Evolutionary conservation across 2,797 vertebrate genomes (phyloP).

Genomic region (Microchirus variegatus): DNA sequence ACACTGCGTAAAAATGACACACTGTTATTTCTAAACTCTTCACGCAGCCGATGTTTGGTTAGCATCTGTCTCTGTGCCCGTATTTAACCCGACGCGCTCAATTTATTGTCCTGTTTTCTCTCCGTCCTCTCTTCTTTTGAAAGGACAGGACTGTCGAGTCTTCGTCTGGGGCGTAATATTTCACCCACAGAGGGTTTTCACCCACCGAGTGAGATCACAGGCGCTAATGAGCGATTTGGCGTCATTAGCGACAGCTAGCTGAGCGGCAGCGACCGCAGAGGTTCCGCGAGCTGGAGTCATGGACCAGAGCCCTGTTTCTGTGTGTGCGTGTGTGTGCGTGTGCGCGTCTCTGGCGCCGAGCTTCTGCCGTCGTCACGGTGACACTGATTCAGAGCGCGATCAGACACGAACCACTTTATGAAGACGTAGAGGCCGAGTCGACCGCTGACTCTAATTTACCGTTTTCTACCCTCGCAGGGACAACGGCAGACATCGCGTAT

Average conservation of each 20-base stretch:
- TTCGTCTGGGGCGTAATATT: conserved; percentile 37
- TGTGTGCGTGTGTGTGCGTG: conserved; percentile 17
- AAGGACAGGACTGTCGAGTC: conserved; percentile 24
- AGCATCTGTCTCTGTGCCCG: conserved; percentile 1
- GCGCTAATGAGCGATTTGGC: conserved; percentile 47
- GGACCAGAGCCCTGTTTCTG: conserved; percentile 35
- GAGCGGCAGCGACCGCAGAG: conserved; percentile 16
- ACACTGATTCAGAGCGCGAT: conserved; percentile 67
- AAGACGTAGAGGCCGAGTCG: conserved; percentile 52
- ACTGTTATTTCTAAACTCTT: too few relatives aligned
- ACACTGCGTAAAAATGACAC: too few relatives aligned
- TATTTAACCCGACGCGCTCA: conserved; percentile 40
- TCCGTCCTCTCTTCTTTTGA: conserved; percentile 30
- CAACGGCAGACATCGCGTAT: conserved; percentile 43
- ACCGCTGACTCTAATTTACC: conserved; percentile 42
- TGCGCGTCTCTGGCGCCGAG: conserved; percentile 63
- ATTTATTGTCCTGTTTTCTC: conserved; percentile 27
- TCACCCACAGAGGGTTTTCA: conserved; percentile 43
- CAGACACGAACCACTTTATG: conserved; percentile 46
- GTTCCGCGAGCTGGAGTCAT: conserved; percentile 37
- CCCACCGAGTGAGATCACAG: conserved; percentile 53
- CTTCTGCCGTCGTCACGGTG: conserved; percentile 50
- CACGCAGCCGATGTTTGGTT: too few relatives aligned
- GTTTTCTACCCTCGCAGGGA: conserved; percentile 28
- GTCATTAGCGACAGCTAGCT: conserved; percentile 54